Base-by-base conservation (phyloP, 2,113 vertebrate species). In the Neofelis nebulosa region DNA sequence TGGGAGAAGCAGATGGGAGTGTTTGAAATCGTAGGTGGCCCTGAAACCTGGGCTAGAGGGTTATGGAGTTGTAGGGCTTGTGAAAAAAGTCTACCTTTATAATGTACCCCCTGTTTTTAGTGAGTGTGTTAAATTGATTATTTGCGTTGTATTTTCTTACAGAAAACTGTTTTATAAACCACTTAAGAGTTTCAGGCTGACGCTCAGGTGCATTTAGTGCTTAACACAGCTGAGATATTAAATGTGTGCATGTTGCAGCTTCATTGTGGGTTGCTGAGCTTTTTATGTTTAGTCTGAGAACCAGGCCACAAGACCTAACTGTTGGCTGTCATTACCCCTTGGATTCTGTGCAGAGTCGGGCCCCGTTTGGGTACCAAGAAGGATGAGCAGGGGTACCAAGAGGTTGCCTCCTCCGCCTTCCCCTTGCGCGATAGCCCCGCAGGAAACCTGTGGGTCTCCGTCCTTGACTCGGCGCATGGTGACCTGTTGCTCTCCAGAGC, bases 201-300 rank as follows among this genome's bases (percentile, higher is more conserved):
- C 3, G 1, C 21, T 31, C 38, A 2, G 41, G 16, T 23, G 8
- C 8, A 0, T 50, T 38, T 79, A 52, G 61, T 9, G 3, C 27
- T 25, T n/a, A 0, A 15, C 3, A 3, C 25, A 6, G 14, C 15
- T 9, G n/a, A 6, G 9, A 1, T 3, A 1, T 10, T 6, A 63
- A 65, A 13, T 55, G 52, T 52, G 73, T 38, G 27, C 33, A 29
- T 1, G 8, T 5, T 27, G 29, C 10, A 0, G 29, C 80, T 7
- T 57, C 38, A 0, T 38, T 7, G 8, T 71, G 55, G 52, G 23
- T 52, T 19, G 25, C n/a, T 31, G 41, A 5, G n/a, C 73, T 45
- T 48, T 48, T 80, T 65, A 4, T 36, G 76, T 45, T n/a, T 25
- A 48, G 68, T 73, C 74, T 38, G 57, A 50, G 80, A 69, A n/a